Percentiles rank a stretch among this genome's conserved stretches.
Conservation (phyloP, 1,140 invertebrate genomes). For the Drosophila sturtevanti region DNA sequence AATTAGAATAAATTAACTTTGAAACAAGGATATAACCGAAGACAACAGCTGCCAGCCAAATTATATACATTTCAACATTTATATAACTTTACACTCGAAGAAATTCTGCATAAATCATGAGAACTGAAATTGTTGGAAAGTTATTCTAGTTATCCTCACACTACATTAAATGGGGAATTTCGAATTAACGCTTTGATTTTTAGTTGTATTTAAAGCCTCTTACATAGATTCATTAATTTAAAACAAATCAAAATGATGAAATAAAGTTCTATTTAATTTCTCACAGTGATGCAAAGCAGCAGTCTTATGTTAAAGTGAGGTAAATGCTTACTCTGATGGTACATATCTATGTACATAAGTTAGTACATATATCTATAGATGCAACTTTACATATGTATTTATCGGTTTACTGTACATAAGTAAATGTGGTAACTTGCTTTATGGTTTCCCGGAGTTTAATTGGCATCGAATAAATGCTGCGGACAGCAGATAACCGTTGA, state of each 20-base stretch:
- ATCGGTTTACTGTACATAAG: background rate
- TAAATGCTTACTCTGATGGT: background rate
- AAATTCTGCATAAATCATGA: background rate
- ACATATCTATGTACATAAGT: background rate
- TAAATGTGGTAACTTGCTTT: background rate
- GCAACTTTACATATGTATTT: background rate
- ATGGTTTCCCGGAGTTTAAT: background rate
- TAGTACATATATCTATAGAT: background rate
- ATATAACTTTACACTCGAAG: constrained; percentile 17
- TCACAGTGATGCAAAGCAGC: background rate
- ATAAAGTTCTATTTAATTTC: background rate
- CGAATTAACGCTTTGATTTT: no score
- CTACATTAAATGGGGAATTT: no score
- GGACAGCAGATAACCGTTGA: background rate
- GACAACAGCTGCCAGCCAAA: constrained; percentile 50
- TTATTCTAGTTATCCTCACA: no score
- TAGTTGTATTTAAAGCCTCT: no score
- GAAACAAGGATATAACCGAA: constrained; percentile 53
- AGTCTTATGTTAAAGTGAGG: background rate
- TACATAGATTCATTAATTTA: no score
- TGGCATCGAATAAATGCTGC: background rate
- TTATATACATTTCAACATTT: constrained; percentile 43
- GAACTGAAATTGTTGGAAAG: no score
- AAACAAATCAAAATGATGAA: no score
- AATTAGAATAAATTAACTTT: constrained; percentile 79